Base-by-base conservation (phyloP, 2,888 invertebrate species). In the Chymomyza amoena region DNA sequence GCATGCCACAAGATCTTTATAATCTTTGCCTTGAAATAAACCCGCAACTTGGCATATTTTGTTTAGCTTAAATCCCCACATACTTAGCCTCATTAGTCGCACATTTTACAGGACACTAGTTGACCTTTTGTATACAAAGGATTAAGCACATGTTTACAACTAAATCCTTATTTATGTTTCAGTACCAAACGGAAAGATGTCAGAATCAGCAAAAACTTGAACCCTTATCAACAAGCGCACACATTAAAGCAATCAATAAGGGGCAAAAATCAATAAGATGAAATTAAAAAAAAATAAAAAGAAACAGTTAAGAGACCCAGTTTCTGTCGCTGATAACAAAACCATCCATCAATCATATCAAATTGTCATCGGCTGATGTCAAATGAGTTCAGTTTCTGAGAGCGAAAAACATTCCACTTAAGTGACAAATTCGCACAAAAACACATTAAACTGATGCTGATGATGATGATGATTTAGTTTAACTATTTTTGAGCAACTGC, bases 401-500 rank as follows among this genome's bases (percentile, higher is more conserved):
- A 45, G 39, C 13, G 39, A 13, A 45, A 45, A 45, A 45, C 39
- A 45, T 45, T 45, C 39, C 39, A 54, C 54, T 54, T 10, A 5
- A 54, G 54, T 20, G 20, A 54, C 54, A 54, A 54, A 54, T 54
- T 54, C 54, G 13, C 39, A 45, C 39, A 45, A 45, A 45, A 45
- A 45, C 39, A 45, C 39, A 45, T 45, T 45, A 45, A 45, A 45
- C 10, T 13, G 13, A 45, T 45, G 54, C 16, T 15, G 18, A 9
- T 54, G 20, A 54, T 15, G 18, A 9, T 54, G 20, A 54, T 54
- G 80, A 75, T 77, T n/a, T 54, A 68, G 60, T 61, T 75, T 80
- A 78, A 80, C 80, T 78, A 76, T 73, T 82, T 80, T 70, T 68
- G 63, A 68, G 61, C 52, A 68, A 59, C 78, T 74, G 76, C 79